Evolutionary conservation across 2,113 vertebrate genomes (phyloP).

Genomic region (Fukomys damarensis): DNA sequence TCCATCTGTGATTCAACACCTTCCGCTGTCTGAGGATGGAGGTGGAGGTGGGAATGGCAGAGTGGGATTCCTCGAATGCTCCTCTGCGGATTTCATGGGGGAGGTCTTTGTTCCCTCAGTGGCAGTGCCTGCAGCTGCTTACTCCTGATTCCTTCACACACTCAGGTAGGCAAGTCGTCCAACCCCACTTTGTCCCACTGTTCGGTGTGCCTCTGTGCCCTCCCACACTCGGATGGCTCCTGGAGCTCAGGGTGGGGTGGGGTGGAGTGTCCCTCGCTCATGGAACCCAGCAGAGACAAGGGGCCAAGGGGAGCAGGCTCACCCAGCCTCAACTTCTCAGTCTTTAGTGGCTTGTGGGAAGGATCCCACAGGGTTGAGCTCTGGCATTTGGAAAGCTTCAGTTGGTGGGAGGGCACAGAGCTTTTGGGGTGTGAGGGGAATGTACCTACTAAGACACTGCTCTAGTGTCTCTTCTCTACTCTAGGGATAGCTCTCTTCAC

Average conservation of each 20-base stretch:
- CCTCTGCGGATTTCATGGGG: background rate
- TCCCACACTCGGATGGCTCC: background rate
- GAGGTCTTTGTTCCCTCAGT: background rate
- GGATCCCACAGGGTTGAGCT: too few relatives aligned
- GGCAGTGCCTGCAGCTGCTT: background rate
- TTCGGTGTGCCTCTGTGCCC: background rate
- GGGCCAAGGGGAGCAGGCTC: background rate
- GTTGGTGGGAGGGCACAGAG: background rate
- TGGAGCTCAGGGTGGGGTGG: background rate
- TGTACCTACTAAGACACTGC: background rate
- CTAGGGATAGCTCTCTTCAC: background rate
- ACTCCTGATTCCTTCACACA: background rate
- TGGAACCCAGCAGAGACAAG: background rate
- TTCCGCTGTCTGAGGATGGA: background rate
- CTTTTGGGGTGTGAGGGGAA: background rate
- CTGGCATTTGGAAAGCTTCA: background rate
- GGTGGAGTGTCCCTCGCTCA: background rate
- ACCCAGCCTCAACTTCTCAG: background rate
- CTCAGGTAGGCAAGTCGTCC: background rate
- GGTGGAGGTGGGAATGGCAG: too few relatives aligned
- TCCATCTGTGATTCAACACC: background rate
- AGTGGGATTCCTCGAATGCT: background rate
- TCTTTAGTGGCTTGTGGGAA: background rate
- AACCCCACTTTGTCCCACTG: background rate
- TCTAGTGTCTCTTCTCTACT: background rate